A percentile compares a stretch with the other conserved stretches of the same genome.
Evolutionary conservation across 2,113 vertebrate genomes (phyloP).

Genomic region (Sylvia atricapilla): DNA sequence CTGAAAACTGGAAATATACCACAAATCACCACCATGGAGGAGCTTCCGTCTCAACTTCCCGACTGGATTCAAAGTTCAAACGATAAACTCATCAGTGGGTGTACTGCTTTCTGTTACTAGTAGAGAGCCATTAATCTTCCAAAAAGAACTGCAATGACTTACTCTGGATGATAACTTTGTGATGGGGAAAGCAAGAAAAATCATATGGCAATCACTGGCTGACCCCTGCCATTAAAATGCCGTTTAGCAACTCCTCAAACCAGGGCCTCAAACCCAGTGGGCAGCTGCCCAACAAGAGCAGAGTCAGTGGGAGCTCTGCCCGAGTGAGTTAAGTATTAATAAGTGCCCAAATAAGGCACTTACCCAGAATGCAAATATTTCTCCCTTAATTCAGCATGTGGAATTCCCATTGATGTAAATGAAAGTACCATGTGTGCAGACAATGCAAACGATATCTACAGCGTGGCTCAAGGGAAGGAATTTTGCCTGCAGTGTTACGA

Average conservation of each 20-base stretch:
- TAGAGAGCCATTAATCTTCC: conserved; percentile 52
- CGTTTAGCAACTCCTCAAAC: neutral
- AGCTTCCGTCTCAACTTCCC: conserved; percentile 23
- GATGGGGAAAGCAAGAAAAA: neutral
- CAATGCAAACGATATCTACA: conserved; percentile 29
- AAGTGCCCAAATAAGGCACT: conserved; percentile 19
- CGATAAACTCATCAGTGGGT: conserved; percentile 58
- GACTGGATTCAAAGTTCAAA: conserved; percentile 61
- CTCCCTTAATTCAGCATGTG: conserved; percentile 38
- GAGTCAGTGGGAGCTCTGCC: neutral
- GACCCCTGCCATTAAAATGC: neutral
- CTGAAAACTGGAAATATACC: conserved; percentile 54
- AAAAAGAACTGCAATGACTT: neutral
- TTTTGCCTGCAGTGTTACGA: conserved; percentile 22
- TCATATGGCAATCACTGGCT: neutral
- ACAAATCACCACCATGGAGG: conserved; percentile 55
- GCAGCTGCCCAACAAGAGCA: neutral
- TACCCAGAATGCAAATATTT: conserved; percentile 54
- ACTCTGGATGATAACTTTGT: neutral
- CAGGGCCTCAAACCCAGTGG: neutral
- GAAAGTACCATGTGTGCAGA: conserved; percentile 18
- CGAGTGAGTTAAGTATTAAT: neutral
- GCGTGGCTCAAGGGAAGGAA: conserved; percentile 13
- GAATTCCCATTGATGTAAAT: conserved; percentile 59
- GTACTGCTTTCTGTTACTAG: conserved; percentile 28